A percentile compares a stretch with the other conserved stretches of the same genome.
Evolutionary conservation across 2,888 invertebrate species (phyloP).

Genomic region (Cataglyphis livida): DNA sequence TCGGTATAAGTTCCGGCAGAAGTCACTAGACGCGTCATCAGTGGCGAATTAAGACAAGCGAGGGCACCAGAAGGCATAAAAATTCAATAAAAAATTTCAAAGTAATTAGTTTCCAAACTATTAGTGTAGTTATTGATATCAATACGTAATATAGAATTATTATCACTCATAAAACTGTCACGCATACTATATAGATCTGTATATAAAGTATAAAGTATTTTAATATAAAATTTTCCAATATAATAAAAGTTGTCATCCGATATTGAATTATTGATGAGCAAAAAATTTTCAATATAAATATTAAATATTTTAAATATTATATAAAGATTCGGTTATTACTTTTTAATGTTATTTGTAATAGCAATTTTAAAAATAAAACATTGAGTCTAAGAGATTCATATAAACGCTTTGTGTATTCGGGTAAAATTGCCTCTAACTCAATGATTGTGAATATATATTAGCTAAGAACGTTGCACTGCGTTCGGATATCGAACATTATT

Average conservation of each 20-base stretch:
- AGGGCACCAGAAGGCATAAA: background rate
- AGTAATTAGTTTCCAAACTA: background rate
- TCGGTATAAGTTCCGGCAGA: slow-evolving; percentile 34
- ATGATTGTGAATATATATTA: slow-evolving; percentile 2
- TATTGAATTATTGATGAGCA: background rate
- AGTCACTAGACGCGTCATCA: slow-evolving; percentile 44
- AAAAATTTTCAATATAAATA: background rate
- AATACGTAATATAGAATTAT: background rate
- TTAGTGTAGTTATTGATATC: background rate
- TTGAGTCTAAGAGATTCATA: background rate
- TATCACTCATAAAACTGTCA: background rate
- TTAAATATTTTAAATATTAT: background rate
- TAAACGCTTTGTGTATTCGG: background rate
- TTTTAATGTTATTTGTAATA: background rate
- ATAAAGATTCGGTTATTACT: background rate
- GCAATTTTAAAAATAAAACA: slow-evolving; percentile 9
- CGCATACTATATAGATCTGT: background rate
- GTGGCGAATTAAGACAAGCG: background rate
- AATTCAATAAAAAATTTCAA: background rate
- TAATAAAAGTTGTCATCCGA: background rate
- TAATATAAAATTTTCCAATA: background rate
- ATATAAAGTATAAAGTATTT: background rate
- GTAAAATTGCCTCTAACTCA: background rate
- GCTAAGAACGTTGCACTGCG: background rate
- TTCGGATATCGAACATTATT: slow-evolving; percentile 30